Conservation (phyloP, 2,888 invertebrate genomes). For the Lepidocyrtoides sp. region DNA sequence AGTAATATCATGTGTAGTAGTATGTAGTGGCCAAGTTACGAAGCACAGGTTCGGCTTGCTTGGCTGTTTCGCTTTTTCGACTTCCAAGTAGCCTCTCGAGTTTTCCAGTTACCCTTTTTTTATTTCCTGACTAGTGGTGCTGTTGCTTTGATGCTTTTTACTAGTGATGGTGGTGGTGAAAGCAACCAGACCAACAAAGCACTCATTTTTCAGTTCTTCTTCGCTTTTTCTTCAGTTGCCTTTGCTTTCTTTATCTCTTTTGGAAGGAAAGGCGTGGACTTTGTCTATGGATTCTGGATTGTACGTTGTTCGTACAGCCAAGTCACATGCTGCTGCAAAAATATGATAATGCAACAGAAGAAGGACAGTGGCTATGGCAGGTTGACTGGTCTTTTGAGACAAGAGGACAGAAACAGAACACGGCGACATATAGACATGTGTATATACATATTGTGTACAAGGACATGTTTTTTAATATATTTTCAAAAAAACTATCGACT, state of each 20-base stretch:
- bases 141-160: neutral
- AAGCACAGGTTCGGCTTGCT: no score
- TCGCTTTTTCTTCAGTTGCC: neutral
- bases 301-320: neutral
- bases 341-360: conserved; percentile 25
- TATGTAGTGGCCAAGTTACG: no score
- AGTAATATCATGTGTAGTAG: no score
- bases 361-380: conserved; percentile 41
- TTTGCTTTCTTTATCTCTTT: conserved; percentile 3
- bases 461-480: no score
- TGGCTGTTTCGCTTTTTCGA: neutral
- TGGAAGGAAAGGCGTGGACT: neutral
- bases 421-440: neutral
- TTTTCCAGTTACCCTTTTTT: conserved; percentile 1
- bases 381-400: conserved; percentile 23
- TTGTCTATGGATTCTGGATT: neutral
- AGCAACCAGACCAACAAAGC: conserved; percentile 7
- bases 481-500: no score
- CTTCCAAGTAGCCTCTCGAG: conserved; percentile 43
- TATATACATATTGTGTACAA: neutral
- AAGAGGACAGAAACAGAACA: conserved; percentile 24
- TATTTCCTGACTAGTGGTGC: neutral
- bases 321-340: neutral
- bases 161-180: conserved; percentile 17
- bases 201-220: conserved; percentile 45